A percentile compares a stretch with the other conserved stretches of the same genome.
These are phyloP conservation scores for Argyrosomus regius DNA, from an alignment of 2,797 vertebrate species.

Conservation along the genomic window DNA sequence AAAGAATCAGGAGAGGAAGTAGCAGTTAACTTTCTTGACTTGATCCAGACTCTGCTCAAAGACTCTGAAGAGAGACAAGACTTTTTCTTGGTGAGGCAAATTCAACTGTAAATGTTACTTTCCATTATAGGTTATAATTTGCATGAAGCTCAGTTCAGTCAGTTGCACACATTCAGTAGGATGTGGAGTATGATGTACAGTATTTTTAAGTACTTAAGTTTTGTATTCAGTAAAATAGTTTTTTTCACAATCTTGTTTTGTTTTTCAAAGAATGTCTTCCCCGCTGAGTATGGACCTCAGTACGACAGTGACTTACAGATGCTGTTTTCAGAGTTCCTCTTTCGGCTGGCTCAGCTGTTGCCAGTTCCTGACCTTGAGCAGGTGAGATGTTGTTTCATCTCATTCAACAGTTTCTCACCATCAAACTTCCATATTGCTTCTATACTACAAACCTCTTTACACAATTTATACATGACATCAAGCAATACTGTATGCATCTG, in stretches of 20 bases:
- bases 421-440: neutral
- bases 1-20: conserved; percentile 68
- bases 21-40: conserved; percentile 65
- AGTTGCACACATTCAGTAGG: neutral
- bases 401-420: neutral
- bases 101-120: neutral
- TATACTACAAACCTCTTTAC: neutral
- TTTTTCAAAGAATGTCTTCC: conserved; percentile 83
- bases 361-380: conserved; percentile 84
- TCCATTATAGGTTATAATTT: neutral
- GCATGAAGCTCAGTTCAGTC: neutral
- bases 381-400: conserved; percentile 66
- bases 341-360: conserved; percentile 84
- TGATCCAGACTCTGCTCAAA: conserved; percentile 80
- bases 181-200: neutral
- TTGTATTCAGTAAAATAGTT: neutral
- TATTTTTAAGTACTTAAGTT: neutral
- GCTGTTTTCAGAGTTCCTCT: conserved; percentile 87
- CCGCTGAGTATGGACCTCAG: conserved; percentile 83
- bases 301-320: conserved; percentile 85
- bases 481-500: neutral
- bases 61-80: conserved; percentile 72
- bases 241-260: neutral
- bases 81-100: conserved; percentile 78
- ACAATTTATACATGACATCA: neutral